Conservation (phyloP, 2,797 vertebrate genomes). For the Enteromius radiatus region DNA sequence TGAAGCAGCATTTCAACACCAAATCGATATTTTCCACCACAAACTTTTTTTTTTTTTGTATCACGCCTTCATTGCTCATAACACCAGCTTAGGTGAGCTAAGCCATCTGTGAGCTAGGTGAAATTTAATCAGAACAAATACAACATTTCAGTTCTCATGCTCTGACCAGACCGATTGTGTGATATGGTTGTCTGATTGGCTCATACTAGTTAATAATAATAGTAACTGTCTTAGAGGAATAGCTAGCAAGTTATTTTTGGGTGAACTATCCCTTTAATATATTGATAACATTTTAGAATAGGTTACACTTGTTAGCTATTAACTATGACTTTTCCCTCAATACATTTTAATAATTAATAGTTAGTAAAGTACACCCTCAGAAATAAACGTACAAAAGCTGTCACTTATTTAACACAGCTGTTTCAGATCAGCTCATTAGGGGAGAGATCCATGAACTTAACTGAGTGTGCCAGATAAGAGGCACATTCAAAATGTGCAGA, state of each 20-base stretch:
- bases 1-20: constrained; percentile 31
- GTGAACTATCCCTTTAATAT: background rate
- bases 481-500: too few relatives aligned
- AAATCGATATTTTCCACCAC: constrained; percentile 32
- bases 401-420: too few relatives aligned
- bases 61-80: constrained; percentile 17
- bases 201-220: background rate
- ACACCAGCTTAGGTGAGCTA: constrained; percentile 19
- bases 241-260: background rate
- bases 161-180: background rate
- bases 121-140: constrained; percentile 26
- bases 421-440: too few relatives aligned
- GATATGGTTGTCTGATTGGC: background rate
- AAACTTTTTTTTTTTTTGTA: background rate
- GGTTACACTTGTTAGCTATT: too few relatives aligned
- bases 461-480: too few relatives aligned
- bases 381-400: too few relatives aligned
- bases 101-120: constrained; percentile 24
- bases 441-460: too few relatives aligned
- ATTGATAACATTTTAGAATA: background rate
- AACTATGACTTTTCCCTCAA: too few relatives aligned
- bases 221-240: background rate
- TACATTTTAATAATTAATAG: too few relatives aligned
- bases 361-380: too few relatives aligned
- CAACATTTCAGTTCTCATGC: background rate